Percentiles rank a stretch among this genome's conserved stretches.
Conservation (phyloP, 2,888 invertebrate genomes). For the Lepidocyrtinus sp. region DNA sequence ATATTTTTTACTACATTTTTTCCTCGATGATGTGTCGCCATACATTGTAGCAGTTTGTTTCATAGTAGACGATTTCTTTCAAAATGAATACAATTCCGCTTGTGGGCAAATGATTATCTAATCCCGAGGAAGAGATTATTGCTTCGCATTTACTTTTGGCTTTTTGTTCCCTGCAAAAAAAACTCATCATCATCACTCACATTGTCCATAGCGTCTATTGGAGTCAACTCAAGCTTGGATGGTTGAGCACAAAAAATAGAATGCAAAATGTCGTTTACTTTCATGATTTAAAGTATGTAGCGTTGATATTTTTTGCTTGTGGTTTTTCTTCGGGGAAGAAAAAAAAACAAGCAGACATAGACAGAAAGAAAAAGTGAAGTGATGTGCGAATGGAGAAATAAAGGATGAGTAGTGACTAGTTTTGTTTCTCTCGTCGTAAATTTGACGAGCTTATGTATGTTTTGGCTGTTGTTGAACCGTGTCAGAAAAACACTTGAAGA, state of each 20-base stretch:
- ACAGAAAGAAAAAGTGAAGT: not conserved
- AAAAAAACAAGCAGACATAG: not conserved
- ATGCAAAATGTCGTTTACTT: not conserved
- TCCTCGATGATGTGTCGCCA: not conserved
- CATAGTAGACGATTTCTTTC: not conserved
- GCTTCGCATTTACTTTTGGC: not conserved
- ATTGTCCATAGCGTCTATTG: not conserved
- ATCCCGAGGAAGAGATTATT: not conserved
- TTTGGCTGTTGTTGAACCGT: constrained; percentile 58
- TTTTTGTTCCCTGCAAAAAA: not conserved
- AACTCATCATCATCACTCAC: too few relatives aligned
- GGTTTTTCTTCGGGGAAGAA: too few relatives aligned
- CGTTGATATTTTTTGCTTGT: not conserved
- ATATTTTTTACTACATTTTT: not conserved
- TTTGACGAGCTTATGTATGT: constrained; percentile 56
- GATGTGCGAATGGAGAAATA: not conserved
- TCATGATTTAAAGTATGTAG: not conserved
- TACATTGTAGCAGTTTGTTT: not conserved
- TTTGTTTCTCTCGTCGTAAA: constrained; percentile 38
- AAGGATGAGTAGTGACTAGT: constrained; percentile 34
- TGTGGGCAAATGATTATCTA: not conserved
- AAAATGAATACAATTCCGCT: not conserved
- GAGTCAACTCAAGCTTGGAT: not conserved
- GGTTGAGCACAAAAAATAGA: not conserved
- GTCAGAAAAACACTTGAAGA: constrained; percentile 50